These are phyloP conservation scores for Acanthurus lineatus DNA, from an alignment of 2,797 vertebrate genomes.

Conservation along the genomic window DNA sequence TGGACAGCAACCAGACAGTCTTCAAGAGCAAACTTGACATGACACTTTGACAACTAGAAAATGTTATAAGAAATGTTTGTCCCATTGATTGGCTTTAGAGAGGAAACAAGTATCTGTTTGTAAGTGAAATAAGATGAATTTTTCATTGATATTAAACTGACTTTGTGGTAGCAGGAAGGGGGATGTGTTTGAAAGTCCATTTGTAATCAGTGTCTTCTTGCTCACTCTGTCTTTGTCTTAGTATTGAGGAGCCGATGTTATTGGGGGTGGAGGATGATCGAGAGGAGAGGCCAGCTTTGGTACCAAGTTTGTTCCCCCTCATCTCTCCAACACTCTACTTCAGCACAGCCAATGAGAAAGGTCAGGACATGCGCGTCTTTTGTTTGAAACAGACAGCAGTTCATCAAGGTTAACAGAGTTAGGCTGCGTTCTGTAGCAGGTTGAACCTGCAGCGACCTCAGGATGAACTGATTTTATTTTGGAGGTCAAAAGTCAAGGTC, in stretches of 20 bases:
- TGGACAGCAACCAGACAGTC: not conserved
- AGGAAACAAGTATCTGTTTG: not conserved
- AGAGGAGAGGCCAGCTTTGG: slow-evolving; percentile 89
- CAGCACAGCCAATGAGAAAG: slow-evolving; percentile 91
- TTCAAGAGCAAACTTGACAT: not conserved
- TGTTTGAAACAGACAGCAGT: not conserved
- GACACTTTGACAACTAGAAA: too few relatives aligned
- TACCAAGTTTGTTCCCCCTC: slow-evolving; percentile 93
- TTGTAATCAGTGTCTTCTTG: not conserved
- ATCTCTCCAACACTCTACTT: slow-evolving; percentile 94
- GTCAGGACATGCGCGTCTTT: slow-evolving; percentile 75
- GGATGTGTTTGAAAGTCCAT: not conserved
- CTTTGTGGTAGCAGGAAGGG: too few relatives aligned
- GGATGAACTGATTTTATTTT: too few relatives aligned
- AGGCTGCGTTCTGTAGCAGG: not conserved
- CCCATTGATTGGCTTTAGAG: not conserved
- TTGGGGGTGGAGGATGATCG: slow-evolving; percentile 80
- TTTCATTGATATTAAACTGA: not conserved
- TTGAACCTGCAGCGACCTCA: too few relatives aligned
- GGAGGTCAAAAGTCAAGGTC: too few relatives aligned
- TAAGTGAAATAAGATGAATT: not conserved
- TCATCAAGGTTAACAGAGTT: not conserved
- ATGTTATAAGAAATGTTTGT: not conserved
- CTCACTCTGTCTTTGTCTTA: slow-evolving; percentile 37
- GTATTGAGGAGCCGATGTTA: slow-evolving; percentile 81